Evolutionary conservation across 2,888 invertebrate genomes (phyloP).

Genomic region (Tortricodes alternella): DNA sequence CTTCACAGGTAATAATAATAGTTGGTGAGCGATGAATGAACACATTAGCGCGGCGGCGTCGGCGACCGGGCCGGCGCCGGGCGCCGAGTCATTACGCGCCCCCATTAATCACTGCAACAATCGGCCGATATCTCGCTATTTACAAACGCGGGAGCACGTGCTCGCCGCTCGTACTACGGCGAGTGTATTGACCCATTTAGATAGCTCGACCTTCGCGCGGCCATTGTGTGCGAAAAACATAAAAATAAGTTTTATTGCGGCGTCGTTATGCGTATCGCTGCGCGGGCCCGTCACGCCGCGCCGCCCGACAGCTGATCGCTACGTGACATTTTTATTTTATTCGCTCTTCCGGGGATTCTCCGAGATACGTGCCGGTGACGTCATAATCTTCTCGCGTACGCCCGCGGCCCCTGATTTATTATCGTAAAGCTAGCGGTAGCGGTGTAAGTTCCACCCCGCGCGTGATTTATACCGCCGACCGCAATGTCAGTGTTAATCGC

Average conservation of each 20-base stretch:
- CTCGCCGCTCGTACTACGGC: constrained; percentile 80
- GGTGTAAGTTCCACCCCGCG: constrained; percentile 51
- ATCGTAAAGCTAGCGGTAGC: constrained; percentile 61
- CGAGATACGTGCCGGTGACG: constrained; percentile 80
- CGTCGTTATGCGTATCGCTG: constrained; percentile 80
- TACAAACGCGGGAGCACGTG: constrained; percentile 82
- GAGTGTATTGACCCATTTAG: constrained; percentile 84
- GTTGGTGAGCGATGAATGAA: constrained; percentile 79
- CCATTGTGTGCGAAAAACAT: constrained; percentile 83
- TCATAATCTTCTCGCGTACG: constrained; percentile 73
- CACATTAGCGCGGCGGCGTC: constrained; percentile 75
- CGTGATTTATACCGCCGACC: constrained; percentile 60
- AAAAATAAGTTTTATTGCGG: constrained; percentile 83
- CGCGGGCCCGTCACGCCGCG: constrained; percentile 65
- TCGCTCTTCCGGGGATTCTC: constrained; percentile 81
- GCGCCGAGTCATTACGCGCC: constrained; percentile 79
- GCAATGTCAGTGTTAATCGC: constrained; percentile 60
- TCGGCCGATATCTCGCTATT: constrained; percentile 83
- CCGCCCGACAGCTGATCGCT: constrained; percentile 81
- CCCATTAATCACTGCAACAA: constrained; percentile 83
- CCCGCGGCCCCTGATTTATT: constrained; percentile 73
- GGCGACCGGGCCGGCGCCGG: constrained; percentile 51
- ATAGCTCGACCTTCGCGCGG: constrained; percentile 83
- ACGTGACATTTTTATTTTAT: constrained; percentile 83
- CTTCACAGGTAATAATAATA: constrained; percentile 70